Evolutionary conservation across 2,113 vertebrate genomes (phyloP), one percentile per base, ranked within the genome.

Genomic region (Etia nguti): DNA sequence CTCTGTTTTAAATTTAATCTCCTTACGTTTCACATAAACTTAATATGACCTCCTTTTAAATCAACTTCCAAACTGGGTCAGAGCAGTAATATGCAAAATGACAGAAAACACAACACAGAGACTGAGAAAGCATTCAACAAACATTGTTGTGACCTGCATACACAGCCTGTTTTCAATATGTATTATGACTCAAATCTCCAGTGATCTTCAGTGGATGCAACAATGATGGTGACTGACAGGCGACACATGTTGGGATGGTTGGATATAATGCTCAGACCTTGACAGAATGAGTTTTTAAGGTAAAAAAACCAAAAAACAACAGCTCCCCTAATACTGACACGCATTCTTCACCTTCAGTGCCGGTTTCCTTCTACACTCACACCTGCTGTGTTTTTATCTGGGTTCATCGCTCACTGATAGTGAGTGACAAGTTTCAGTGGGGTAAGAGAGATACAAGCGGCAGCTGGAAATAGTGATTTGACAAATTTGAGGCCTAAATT

Each of bases 401-500:
- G 56, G 9, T 57, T 83, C 15, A 56, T 62, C 12, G 34, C 82
- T 81, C 62, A 65, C 70, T 85, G 86, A 90, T 55, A 12, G 57
- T 46, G 89, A 93, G 83, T 90, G 93, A 94, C 89, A 88, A 13
- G 70, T 73, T 65, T 87, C 84, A 80, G 55, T 2, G 11, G 55
- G 73, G 43, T 24, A 50, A 56, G 48, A 79, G 36, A 55, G 10
- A 83, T 22, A 31, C 15, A 26, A 84, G 50, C 48, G 22, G 68
- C 26, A 20, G 68, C 80, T 70, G 50, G 62, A 84, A 90, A 81
- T 11, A 83, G 26, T 80, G 85, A 92, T 89, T 85, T 65, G 75
- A 88, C 79, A 92, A 88, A 91, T 88, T 84, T 89, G 22, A 87
- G 68, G 77, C n/a, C 80, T 65, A 86, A 84, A 91, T 88, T 90